A percentile compares a stretch with the other conserved stretches of the same genome.
Evolutionary conservation across 2,888 invertebrate species (phyloP).

Genomic region (Brenthis daphne): DNA sequence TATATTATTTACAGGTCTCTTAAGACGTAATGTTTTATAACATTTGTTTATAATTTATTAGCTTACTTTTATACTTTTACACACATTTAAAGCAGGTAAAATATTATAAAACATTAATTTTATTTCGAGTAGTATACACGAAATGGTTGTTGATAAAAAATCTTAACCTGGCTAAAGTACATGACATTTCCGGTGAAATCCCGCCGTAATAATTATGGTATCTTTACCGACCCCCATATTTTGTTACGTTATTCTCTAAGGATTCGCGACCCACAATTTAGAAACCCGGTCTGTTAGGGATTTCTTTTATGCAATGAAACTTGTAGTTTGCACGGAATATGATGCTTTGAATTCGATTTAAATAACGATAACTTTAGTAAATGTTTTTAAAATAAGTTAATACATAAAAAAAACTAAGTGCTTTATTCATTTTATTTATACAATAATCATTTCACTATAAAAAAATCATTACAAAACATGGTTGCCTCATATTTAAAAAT

Average conservation of each 20-base stretch:
- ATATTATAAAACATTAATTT: no score
- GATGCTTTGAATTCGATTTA: conserved; percentile 12
- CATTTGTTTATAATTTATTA: neutral
- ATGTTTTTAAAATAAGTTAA: no score
- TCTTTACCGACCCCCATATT: conserved; percentile 29
- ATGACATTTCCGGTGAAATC: conserved; percentile 22
- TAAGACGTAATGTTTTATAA: neutral
- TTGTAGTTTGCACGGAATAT: conserved; percentile 13
- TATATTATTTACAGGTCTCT: neutral
- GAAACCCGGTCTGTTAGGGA: conserved; percentile 24
- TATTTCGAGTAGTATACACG: neutral
- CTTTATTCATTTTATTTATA: no score
- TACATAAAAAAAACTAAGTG: no score
- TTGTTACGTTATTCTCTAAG: conserved; percentile 30
- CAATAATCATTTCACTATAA: no score
- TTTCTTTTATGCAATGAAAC: conserved; percentile 25
- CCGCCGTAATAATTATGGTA: conserved; percentile 28
- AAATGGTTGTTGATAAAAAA: conserved; percentile 8
- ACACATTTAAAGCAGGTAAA: no score
- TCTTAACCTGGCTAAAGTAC: conserved; percentile 20
- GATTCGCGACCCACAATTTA: conserved; percentile 30
- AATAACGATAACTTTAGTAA: neutral
- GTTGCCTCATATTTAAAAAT: no score
- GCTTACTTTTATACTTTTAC: conserved; percentile 4
- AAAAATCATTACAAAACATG: no score